Base-by-base conservation (phyloP, 2,888 invertebrate species). In the Clivina fossor region DNA sequence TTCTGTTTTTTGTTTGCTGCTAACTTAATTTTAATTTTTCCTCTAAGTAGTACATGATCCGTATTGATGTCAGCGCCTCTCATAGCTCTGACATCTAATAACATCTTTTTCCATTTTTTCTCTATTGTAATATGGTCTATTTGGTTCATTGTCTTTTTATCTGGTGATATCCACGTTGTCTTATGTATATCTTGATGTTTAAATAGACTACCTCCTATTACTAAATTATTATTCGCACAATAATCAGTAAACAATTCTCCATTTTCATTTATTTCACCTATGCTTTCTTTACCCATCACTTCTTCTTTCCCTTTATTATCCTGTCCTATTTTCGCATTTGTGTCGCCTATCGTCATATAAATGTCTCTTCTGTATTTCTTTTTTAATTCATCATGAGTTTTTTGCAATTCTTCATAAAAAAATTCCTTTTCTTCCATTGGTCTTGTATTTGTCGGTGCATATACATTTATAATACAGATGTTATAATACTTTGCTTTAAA, bases 101-200 rank as follows among this genome's bases (percentile, higher is more conserved):
- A 48, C 9, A 51, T 56, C 16, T 38, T 58, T 22, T 56, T 44
- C 46, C 40, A 60, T 13, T 51, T 44, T 24, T 26, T 51, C 19
- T 50, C 51, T 5, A 58, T 41, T 2, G 58, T 40, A 30, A 58
- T 28, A 44, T 58, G 58, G 32, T 58, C 58, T 43, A 56, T 58
- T 56, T 58, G 49, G 28, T 58, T 57, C 37, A 28, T 37, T 13
- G 50, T 55, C 4, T 3, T 18, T 9, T 37, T 40, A 43, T 57
- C 57, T 48, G 59, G 57, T n/a, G 57, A 57, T 8, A 47, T 41
- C 57, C 59, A 59, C 2, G 56, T 48, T 5, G 48, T 24, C 35
- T 59, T 57, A 19, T 59, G 57, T 4, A 35, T 35, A 16, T 15
- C 3, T 11, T 35, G 15, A 11, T 35, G 35, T 35, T 4, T n/a